phyloP scores from a whole-genome alignment of 1,140 invertebrate genomes.

The Pinna nobilis region DNA sequence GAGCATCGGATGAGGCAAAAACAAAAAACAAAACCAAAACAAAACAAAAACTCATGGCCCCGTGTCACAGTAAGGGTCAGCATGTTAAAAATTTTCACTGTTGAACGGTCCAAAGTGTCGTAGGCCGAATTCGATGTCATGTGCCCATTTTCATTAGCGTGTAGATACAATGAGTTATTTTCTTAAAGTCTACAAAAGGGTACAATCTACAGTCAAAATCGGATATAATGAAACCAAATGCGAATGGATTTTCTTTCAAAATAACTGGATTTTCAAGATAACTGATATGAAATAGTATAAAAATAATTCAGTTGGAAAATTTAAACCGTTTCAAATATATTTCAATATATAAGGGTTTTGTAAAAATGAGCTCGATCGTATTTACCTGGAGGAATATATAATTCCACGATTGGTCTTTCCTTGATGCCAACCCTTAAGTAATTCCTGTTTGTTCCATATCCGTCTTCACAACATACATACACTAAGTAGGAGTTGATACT shows the following conservation, averaged over 20 bases:
- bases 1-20: too few species aligned
- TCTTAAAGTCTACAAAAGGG: not conserved
- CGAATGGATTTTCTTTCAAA: not conserved
- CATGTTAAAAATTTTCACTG: too few species aligned
- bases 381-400: constrained; percentile 4
- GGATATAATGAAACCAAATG: not conserved
- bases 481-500: constrained; percentile 12
- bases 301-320: not conserved
- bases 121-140: too few species aligned
- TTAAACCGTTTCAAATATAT: not conserved
- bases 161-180: not conserved
- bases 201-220: not conserved
- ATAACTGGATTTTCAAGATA: not conserved
- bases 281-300: not conserved
- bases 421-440: constrained; percentile 3
- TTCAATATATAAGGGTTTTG: not conserved
- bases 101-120: too few species aligned
- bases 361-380: not conserved
- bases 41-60: too few species aligned
- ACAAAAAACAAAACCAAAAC: too few species aligned
- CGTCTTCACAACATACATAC: constrained; percentile 17
- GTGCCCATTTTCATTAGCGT: not conserved
- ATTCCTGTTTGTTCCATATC: not conserved
- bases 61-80: too few species aligned
- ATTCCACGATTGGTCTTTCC: not conserved